Evolutionary conservation across 1,140 invertebrate species (phyloP).

Genomic region (Drosophila jambulina): DNA sequence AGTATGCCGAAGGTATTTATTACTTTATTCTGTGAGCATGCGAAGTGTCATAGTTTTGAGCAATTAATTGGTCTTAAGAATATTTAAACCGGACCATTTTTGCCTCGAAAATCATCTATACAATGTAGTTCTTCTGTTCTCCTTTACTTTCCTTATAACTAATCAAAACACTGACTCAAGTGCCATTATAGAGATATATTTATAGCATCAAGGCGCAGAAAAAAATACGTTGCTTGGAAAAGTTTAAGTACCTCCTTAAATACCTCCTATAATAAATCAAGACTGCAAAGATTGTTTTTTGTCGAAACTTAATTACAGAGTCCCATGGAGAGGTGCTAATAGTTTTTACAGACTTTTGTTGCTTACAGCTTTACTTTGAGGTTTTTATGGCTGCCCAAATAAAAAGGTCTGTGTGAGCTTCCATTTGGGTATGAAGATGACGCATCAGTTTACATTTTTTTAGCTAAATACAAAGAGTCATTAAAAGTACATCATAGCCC

Average conservation of each 20-base stretch:
- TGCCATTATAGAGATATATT: not conserved
- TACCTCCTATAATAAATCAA: not conserved
- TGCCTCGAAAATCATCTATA: not conserved
- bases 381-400: constrained; percentile 14
- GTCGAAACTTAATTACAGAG: constrained; percentile 13
- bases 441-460: constrained; percentile 43
- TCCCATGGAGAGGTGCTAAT: constrained; percentile 9
- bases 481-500: constrained; percentile 46
- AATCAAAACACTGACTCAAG: not conserved
- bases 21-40: constrained; percentile 19
- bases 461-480: constrained; percentile 27
- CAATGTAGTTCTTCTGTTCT: not conserved
- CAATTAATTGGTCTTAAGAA: not conserved
- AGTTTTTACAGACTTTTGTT: constrained; percentile 19
- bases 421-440: constrained; percentile 47
- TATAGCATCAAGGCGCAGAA: not conserved
- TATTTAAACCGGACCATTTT: not conserved
- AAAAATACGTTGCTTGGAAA: not conserved
- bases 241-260: not conserved
- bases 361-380: not conserved
- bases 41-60: constrained; percentile 27
- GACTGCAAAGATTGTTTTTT: constrained; percentile 4
- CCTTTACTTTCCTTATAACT: no score
- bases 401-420: constrained; percentile 10
- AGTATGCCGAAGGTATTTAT: not conserved